Percentiles rank a stretch among this genome's conserved stretches.
Evolutionary conservation across 2,797 vertebrate genomes (phyloP).

Genomic region (Spheniscus humboldti): DNA sequence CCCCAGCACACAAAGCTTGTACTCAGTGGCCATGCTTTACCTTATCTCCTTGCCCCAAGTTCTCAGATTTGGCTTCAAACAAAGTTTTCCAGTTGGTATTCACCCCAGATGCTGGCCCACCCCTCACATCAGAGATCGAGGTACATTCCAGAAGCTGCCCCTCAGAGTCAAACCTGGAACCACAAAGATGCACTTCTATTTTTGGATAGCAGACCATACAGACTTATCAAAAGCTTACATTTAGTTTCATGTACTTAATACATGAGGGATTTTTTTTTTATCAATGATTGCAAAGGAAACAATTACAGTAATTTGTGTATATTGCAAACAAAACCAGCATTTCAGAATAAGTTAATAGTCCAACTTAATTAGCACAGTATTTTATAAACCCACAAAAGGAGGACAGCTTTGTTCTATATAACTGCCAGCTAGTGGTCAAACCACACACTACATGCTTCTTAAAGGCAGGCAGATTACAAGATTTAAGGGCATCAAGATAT

Average conservation of each 20-base stretch:
- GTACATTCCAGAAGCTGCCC: conserved; percentile 86
- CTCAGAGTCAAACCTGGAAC: conserved; percentile 91
- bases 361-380: conserved; percentile 44
- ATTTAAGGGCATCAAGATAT: conserved; percentile 65
- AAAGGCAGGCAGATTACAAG: conserved; percentile 47
- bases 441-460: conserved; percentile 40
- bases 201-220: not conserved
- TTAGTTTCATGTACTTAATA: not conserved
- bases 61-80: conserved; percentile 87
- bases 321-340: conserved; percentile 56
- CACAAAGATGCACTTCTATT: not conserved
- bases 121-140: conserved; percentile 87
- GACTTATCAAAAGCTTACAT: not conserved
- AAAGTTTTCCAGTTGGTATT: conserved; percentile 91
- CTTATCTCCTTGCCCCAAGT: conserved; percentile 96
- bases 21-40: conserved; percentile 61
- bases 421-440: conserved; percentile 70
- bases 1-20: not conserved
- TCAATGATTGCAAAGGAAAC: conserved; percentile 59
- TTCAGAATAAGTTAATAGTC: conserved; percentile 46
- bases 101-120: conserved; percentile 62
- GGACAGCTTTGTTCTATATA: conserved; percentile 57
- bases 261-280: conserved; percentile 21
- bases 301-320: conserved; percentile 58
- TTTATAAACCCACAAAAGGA: conserved; percentile 45